These are phyloP conservation scores for Pseudonaja textilis DNA, from an alignment of 2,113 vertebrate genomes.

Conservation along the genomic window DNA sequence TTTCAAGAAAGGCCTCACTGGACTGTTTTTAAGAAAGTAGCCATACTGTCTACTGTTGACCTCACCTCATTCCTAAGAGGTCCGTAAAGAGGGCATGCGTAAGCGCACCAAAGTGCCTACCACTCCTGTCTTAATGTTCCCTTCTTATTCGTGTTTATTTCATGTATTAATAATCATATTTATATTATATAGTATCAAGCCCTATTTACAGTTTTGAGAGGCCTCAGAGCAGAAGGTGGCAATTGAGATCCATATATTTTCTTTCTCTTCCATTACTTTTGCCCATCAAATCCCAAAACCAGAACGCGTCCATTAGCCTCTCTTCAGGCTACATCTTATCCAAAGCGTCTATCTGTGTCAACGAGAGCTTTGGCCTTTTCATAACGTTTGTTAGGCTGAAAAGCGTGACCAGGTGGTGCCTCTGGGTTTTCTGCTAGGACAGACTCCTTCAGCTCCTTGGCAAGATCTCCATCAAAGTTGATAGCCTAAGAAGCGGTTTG, in stretches of 20 bases:
- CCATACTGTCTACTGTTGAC: too few species aligned
- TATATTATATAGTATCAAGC: background rate
- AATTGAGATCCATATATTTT: background rate
- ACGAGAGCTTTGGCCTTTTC: background rate
- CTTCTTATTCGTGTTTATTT: too few species aligned
- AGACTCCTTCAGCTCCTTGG: background rate
- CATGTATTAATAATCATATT: too few species aligned
- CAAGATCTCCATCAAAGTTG: background rate
- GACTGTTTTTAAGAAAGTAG: too few species aligned
- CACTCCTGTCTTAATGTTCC: too few species aligned
- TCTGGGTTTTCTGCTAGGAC: background rate
- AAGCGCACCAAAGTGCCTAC: too few species aligned
- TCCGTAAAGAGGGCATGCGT: too few species aligned
- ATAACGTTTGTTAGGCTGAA: background rate
- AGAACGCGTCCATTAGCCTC: background rate
- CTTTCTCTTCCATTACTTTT: background rate
- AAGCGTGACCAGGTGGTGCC: background rate
- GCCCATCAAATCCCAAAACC: background rate
- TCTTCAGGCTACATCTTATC: background rate
- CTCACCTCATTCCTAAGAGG: too few species aligned
- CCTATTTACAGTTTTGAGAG: background rate
- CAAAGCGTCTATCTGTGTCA: background rate
- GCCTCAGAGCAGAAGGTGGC: background rate
- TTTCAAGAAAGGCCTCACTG: too few species aligned
- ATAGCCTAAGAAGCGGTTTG: background rate